Percentiles rank a stretch among this genome's conserved stretches.
phyloP scores from a whole-genome alignment of 2,888 invertebrate species.

The Metallyticus violacea region DNA sequence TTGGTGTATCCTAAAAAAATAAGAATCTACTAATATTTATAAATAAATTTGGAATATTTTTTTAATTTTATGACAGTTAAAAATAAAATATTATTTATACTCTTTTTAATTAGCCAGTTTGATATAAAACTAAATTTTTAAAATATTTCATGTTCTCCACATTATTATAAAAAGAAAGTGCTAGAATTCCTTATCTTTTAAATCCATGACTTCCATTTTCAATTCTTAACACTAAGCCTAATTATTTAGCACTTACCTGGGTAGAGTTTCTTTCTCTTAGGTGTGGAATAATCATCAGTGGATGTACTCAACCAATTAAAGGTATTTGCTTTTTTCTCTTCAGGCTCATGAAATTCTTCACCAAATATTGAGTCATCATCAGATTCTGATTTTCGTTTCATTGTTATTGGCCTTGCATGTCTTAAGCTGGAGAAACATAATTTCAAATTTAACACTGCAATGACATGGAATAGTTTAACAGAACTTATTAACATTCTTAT shows the following conservation, averaged over 20 bases:
- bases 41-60: too few relatives aligned
- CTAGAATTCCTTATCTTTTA: background rate
- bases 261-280: background rate
- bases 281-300: background rate
- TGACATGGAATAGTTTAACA: too few relatives aligned
- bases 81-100: too few relatives aligned
- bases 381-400: background rate
- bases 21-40: too few relatives aligned
- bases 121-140: too few relatives aligned
- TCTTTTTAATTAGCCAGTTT: too few relatives aligned
- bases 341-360: background rate
- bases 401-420: background rate
- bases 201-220: background rate
- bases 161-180: too few relatives aligned
- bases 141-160: too few relatives aligned
- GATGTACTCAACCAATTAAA: background rate
- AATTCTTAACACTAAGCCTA: background rate
- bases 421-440: background rate
- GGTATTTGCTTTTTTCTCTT: background rate
- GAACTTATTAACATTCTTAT: too few relatives aligned
- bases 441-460: too few relatives aligned
- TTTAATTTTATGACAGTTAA: too few relatives aligned
- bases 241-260: background rate
- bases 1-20: too few relatives aligned
- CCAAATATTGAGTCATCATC: background rate